Conservation (phyloP, 2,113 vertebrate genomes). For the Gulo gulo region DNA sequence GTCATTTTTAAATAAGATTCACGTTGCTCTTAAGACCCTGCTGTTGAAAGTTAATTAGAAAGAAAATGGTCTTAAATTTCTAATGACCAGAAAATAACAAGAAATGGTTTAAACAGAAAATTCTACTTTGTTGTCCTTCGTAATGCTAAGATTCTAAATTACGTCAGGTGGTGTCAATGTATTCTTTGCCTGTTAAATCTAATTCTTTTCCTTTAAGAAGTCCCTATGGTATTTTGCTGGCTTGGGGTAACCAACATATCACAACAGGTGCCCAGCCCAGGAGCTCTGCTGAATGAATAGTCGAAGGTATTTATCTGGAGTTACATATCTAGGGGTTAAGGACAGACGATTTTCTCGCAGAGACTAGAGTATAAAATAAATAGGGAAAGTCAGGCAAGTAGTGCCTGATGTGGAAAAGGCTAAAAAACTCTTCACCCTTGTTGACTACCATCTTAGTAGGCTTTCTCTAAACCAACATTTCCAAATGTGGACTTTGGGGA, state of each 20-base stretch:
- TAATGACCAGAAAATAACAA: slow-evolving; percentile 33
- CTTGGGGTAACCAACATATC: slow-evolving; percentile 73
- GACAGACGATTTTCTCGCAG: slow-evolving; percentile 67
- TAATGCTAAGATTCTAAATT: slow-evolving; percentile 23
- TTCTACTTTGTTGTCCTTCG: background rate
- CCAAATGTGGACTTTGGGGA: background rate
- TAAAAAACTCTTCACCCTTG: background rate
- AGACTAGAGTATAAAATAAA: slow-evolving; percentile 64
- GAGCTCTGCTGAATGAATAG: slow-evolving; percentile 65
- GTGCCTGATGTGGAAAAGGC: background rate
- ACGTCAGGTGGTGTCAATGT: slow-evolving; percentile 33
- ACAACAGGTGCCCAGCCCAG: background rate
- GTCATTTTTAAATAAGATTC: slow-evolving; percentile 61
- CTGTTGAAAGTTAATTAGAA: slow-evolving; percentile 70
- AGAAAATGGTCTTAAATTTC: slow-evolving; percentile 59
- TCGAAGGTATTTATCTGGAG: slow-evolving; percentile 73
- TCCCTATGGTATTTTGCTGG: slow-evolving; percentile 74
- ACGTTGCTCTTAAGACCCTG: slow-evolving; percentile 17
- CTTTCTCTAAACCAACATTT: slow-evolving; percentile 26
- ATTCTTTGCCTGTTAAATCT: slow-evolving; percentile 56
- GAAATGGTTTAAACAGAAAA: slow-evolving; percentile 40
- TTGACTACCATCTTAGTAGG: background rate
- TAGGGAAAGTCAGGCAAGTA: slow-evolving; percentile 6
- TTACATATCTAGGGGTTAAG: slow-evolving; percentile 57
- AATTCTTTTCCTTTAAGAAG: slow-evolving; percentile 66